These are phyloP conservation scores for Monopis laevigella DNA, from an alignment of 2,888 invertebrate genomes.

Conservation along the genomic window DNA sequence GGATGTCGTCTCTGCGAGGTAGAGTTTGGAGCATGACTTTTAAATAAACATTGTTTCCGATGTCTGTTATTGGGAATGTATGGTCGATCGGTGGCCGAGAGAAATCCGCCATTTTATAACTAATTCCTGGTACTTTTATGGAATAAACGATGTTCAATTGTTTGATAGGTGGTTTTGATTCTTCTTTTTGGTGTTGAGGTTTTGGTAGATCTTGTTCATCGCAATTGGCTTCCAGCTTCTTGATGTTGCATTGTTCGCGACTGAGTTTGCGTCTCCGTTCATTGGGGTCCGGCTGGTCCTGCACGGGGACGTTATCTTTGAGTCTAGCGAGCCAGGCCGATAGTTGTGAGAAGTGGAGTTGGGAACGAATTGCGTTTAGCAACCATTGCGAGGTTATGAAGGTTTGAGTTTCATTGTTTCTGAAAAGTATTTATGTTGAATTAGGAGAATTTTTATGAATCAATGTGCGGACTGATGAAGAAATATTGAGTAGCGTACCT, in stretches of 20 bases:
- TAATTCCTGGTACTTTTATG: constrained; percentile 74
- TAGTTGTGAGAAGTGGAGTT: constrained; percentile 96
- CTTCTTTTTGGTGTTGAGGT: constrained; percentile 26
- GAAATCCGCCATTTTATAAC: constrained; percentile 60
- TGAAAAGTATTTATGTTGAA: no score
- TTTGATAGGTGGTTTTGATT: constrained; percentile 26
- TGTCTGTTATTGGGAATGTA: constrained; percentile 76
- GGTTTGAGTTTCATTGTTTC: constrained; percentile 47
- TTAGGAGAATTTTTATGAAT: no score
- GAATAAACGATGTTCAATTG: constrained; percentile 71
- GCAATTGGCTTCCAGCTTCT: constrained; percentile 55
- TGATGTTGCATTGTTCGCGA: constrained; percentile 58
- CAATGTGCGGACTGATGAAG: no score
- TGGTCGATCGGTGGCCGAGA: constrained; percentile 71
- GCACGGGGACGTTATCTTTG: constrained; percentile 25
- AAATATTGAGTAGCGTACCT: no score
- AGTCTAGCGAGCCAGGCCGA: constrained; percentile 85
- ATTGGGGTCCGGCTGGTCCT: constrained; percentile 35
- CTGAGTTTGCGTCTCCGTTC: constrained; percentile 56
- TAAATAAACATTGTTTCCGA: constrained; percentile 71
- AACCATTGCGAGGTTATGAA: constrained; percentile 74
- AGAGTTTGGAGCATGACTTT: constrained; percentile 72
- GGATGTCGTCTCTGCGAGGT: constrained; percentile 79
- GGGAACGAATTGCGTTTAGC: constrained; percentile 92
- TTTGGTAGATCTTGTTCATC: constrained; percentile 39